Evolutionary conservation across 1,140 invertebrate genomes (phyloP), one percentile per base, ranked within the genome.

Genomic region (Rhagoletis zephyria): DNA sequence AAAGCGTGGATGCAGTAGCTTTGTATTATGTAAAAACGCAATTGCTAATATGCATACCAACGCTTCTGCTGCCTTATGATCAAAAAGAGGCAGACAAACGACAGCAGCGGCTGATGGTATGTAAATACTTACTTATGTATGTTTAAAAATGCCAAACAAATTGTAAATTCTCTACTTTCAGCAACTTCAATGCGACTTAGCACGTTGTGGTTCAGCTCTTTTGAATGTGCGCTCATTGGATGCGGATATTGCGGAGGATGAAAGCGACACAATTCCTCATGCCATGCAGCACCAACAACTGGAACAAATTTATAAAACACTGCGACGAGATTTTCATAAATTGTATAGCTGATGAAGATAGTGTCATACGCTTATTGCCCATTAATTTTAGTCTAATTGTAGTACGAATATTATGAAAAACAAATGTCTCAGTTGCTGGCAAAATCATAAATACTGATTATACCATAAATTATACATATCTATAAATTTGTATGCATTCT

Each of bases 171-270:
- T 77, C 42, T 65, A 30, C 85, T 89, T 85, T 19, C 51, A 90
- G 90, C 89, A 90, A 87, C 88, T 90, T 0, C 90, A 90, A 87
- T 88, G 88, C 19, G 89, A 91, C 60, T 87, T 90, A 42, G 89
- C 90, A 10, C 77, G 59, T 7, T 89, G 89, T 42, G 89, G 89
- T 89, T 87, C 89, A 6, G 77, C 87, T n/a, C 61, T 88, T 7
- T 42, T 74, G 60, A 42, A 56, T 5, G 16, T 63, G 16, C 86
- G 87, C 70, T 12, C 42, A 51, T 45, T 48, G 2, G 81, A 65
- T 74, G 87, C 70, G 30, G 19, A 10, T 19, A n/a, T 1, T 67
- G 16, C 48, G 19, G 30, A 30, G 12, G 9, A 48, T 14, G 70
- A 30, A 7, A 56, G 9, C 2, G 19, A 56, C 3, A 6, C 45